Evolutionary conservation across 1,140 invertebrate species (phyloP), one percentile per base, ranked within the genome.

Genomic region (Geopemphigus sp.): DNA sequence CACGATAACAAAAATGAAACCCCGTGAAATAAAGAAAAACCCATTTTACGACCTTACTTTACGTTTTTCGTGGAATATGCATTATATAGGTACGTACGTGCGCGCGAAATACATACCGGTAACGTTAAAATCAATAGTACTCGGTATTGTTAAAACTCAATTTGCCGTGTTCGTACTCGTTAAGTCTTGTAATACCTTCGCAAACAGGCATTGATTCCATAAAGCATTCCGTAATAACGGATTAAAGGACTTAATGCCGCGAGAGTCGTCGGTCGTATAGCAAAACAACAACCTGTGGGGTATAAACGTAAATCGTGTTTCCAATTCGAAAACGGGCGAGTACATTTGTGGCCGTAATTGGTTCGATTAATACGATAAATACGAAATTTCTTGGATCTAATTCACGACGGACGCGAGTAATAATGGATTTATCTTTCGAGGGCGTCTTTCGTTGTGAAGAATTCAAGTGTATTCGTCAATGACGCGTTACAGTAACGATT

Each of bases 61-160:
- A 24, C 17, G 6, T 39, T 24, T 22, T 68, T 68, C 3, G 5
- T 22, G n/a, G n/a, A 22, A 68, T 14, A 47, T n/a, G 0, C 24
- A 68, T 68, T 24, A 22, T 22, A 1, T 10, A 47, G 5, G 6
- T 47, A 5, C 24, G 10, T 39, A 5, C 29, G 5, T 14, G 12
- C 47, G 47, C 47, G 19, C 1, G 22, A n/a, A n/a, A n/a, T 45
- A n/a, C 24, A 5, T 64, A 39, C 15, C 17, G 10, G 29, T 68
- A 68, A 24, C 19, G 45, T 66, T 66, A 45, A 66, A 66, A 66
- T 39, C 32, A n/a, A 45, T 45, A 66, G n/a, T 66, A 66, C 32
- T 66, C n/a, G 32, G 15, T 64, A 32, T 12, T 32, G 24, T 19
- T 64, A 19, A 64, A 64, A 64, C 29, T 39, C 10, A n/a, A 64